Evolutionary conservation across 2,888 invertebrate genomes (phyloP).

Genomic region (Steromphala cineraria): DNA sequence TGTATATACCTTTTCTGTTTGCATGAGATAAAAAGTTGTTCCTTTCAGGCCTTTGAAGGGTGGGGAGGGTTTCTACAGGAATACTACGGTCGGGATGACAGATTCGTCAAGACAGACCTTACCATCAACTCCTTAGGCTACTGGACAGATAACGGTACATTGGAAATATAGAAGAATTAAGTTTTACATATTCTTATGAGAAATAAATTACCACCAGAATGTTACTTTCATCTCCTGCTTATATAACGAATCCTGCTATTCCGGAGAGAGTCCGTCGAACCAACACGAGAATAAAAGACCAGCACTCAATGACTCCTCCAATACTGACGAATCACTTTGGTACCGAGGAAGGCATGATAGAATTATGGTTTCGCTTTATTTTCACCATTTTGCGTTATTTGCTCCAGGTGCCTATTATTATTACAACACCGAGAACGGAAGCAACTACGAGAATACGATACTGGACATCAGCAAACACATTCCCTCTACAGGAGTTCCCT

Average conservation of each 20-base stretch:
- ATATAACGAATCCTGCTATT: too few species aligned
- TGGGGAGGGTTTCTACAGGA: constrained; percentile 50
- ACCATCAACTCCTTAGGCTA: constrained; percentile 46
- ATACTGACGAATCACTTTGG: too few species aligned
- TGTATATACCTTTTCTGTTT: too few species aligned
- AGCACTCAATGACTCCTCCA: too few species aligned
- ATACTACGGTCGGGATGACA: constrained; percentile 40
- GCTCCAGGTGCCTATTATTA: constrained; percentile 68
- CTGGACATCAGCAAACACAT: constrained; percentile 52
- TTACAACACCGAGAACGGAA: constrained; percentile 59
- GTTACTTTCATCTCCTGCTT: too few species aligned
- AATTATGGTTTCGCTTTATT: too few species aligned
- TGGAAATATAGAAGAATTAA: too few species aligned
- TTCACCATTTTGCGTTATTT: not conserved
- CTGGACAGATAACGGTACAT: constrained; percentile 54
- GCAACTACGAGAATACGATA: constrained; percentile 61
- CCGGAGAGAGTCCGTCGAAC: too few species aligned
- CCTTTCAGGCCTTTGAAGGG: constrained; percentile 39
- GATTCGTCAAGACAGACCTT: constrained; percentile 31
- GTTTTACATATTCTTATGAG: too few species aligned
- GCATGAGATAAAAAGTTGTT: not conserved
- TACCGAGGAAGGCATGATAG: too few species aligned
- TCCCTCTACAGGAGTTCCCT: constrained; percentile 46
- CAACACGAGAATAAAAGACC: too few species aligned
- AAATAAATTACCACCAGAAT: too few species aligned